Percentiles rank a stretch among this genome's conserved stretches.
These are phyloP conservation scores for Zosterops lateralis DNA, from an alignment of 2,113 vertebrate genomes.

Conservation along the genomic window DNA sequence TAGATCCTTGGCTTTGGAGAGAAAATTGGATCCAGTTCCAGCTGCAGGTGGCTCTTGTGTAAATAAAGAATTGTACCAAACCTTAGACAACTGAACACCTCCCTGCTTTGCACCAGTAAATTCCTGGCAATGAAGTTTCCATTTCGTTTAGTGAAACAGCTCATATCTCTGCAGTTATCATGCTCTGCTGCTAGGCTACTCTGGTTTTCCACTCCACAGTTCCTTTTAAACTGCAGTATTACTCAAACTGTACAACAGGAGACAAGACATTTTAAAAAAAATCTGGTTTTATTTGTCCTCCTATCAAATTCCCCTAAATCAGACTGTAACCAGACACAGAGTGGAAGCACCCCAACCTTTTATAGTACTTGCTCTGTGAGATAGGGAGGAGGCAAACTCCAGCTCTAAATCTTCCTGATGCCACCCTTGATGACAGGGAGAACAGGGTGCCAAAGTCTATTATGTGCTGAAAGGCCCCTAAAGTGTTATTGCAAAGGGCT, in stretches of 20 bases:
- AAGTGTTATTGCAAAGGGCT: constrained; percentile 55
- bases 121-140: background rate
- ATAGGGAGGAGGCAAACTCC: background rate
- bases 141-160: background rate
- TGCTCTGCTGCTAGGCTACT: background rate
- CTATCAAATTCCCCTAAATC: constrained; percentile 43
- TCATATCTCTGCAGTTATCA: background rate
- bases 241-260: constrained; percentile 36
- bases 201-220: background rate
- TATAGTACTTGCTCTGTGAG: background rate
- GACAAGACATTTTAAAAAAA: constrained; percentile 15
- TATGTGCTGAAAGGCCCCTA: constrained; percentile 46
- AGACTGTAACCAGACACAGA: background rate
- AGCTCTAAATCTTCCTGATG: constrained; percentile 40
- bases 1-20: background rate
- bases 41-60: background rate
- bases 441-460: constrained; percentile 27
- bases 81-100: background rate
- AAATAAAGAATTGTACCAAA: background rate
- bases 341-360: constrained; percentile 32
- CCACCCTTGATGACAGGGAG: constrained; percentile 45
- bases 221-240: constrained; percentile 34
- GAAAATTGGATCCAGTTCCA: background rate
- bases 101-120: background rate
- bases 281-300: constrained; percentile 49